Evolutionary conservation across 2,888 invertebrate species (phyloP).

Genomic region (Yponomeuta evonymella): DNA sequence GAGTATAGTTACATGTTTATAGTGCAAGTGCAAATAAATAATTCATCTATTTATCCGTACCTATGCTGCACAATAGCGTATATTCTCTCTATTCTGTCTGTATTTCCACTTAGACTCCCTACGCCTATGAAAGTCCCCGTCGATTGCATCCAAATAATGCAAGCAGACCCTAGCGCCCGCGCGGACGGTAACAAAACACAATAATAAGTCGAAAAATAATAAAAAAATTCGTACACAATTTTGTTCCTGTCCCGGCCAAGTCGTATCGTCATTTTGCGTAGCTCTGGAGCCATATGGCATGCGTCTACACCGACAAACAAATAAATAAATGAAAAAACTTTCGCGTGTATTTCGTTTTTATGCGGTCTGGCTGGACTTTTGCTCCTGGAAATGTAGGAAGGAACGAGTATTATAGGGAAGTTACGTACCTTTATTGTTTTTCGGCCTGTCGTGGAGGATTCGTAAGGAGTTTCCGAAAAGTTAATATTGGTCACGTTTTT

Average conservation of each 20-base stretch:
- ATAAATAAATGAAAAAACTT: slow-evolving; percentile 40
- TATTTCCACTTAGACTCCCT: too few species aligned
- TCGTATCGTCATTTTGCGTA: slow-evolving; percentile 65
- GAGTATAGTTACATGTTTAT: too few species aligned
- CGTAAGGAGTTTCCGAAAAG: too few species aligned
- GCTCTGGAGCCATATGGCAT: slow-evolving; percentile 59
- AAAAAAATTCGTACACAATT: slow-evolving; percentile 30
- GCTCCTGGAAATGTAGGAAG: slow-evolving; percentile 8
- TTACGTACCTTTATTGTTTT: too few species aligned
- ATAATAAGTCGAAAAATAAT: slow-evolving; percentile 35
- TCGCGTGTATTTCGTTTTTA: slow-evolving; percentile 9
- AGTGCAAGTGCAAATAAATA: too few species aligned
- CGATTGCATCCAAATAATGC: slow-evolving; percentile 6
- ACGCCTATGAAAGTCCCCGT: background rate
- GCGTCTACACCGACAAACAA: slow-evolving; percentile 50
- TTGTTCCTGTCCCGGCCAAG: slow-evolving; percentile 28
- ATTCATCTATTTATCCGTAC: too few species aligned
- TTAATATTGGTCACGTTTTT: too few species aligned
- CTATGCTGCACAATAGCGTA: too few species aligned
- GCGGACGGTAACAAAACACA: slow-evolving; percentile 24
- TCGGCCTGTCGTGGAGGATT: too few species aligned
- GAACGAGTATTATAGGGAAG: too few species aligned
- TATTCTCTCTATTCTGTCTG: too few species aligned
- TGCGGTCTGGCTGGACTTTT: slow-evolving; percentile 11
- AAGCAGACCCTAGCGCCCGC: background rate